Evolutionary conservation across 2,888 invertebrate genomes (phyloP), one percentile per base, ranked within the genome.

Genomic region (Leucania comma): DNA sequence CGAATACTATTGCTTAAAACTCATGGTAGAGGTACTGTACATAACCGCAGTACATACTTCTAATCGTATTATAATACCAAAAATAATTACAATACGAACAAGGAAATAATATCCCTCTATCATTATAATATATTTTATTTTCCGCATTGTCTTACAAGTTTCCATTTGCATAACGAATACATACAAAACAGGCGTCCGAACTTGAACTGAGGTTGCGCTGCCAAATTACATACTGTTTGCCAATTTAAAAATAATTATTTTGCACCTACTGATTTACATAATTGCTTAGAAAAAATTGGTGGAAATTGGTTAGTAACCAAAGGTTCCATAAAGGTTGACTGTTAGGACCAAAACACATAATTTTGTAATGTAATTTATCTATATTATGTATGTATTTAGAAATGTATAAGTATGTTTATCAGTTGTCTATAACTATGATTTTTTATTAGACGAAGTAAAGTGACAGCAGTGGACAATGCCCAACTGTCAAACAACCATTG

Each of bases 91-190:
- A 66, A 8, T 26, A 29, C 6, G 38, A 53, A 74, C 74, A 38
- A 38, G 80, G 74, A 74, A 79, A 62, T 48, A 38, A 24, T 42
- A 26, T 20, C 2, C 1, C 42, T 56, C 4, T 35, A 57, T 60
- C 10, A 54, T 54, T 59, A 50, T 2, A 46, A 50, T 2, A 46
- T 24, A 26, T 53, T 65, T 24, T 35, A 48, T 56, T 17, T 75
- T 75, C 75, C 81, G 75, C 59, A 66, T 80, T 73, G 72, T 32
- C 6, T 1, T 24, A 20, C 29, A 74, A 9, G 58, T 14, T 42
- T 24, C 0, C 50, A 80, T 75, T 75, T 66, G 67, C 75, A 75
- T 75, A 75, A 50, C 81, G 56, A 65, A 65, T 29, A 46, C 12
- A n/a, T 32, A 20, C 46, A 17, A 22, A 8, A 10, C 12, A 32